Evolutionary conservation across 2,888 invertebrate species (phyloP), one percentile per base, ranked within the genome.

Genomic region (Hyppa rectilinea): DNA sequence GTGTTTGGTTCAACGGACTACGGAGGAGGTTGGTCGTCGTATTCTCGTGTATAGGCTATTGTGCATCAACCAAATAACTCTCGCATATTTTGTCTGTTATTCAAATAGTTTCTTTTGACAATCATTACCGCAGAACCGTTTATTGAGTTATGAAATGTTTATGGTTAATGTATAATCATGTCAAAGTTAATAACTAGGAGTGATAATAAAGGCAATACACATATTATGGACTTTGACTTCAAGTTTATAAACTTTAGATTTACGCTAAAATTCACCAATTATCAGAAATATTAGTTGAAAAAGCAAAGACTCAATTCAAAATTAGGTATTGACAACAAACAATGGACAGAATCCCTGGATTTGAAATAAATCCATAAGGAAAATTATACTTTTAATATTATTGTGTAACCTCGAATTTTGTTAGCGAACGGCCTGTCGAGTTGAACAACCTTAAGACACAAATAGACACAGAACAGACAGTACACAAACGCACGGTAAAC

Each of bases 1-100:
- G 95, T 95, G 95, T 95, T 94, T 95, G 93, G 96, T 96, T 96
- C 95, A 95, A 95, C 93, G 96, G 95, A 96, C 95, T 94, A 91
- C 92, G 87, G 92, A 94, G 92, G 92, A 93, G 93, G 96, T 95
- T 95, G 95, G 95, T 94, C 92, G 92, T 87, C 91, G 91, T 92
- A 90, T 92, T 92, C 92, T 92, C 88, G 91, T 92, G 92, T 91
- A 78, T 70, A 92, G 90, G 91, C 91, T 90, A 91, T 92, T 93
- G 91, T 93, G 90, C 87, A 90, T 90, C 90, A 90, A 88, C 88
- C 88, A 87, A 90, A 92, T 88, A 90, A 90, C 92, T 93, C 91
- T 87, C 91, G 90, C 90, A 89, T 88, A 90, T 88, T 91, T 88
- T 86, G 76, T 84, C 71, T 85, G 71, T 74, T 81, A 66, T 72